These are phyloP conservation scores for Paradisaea rubra DNA, from an alignment of 2,113 vertebrate species.

Conservation along the genomic window DNA sequence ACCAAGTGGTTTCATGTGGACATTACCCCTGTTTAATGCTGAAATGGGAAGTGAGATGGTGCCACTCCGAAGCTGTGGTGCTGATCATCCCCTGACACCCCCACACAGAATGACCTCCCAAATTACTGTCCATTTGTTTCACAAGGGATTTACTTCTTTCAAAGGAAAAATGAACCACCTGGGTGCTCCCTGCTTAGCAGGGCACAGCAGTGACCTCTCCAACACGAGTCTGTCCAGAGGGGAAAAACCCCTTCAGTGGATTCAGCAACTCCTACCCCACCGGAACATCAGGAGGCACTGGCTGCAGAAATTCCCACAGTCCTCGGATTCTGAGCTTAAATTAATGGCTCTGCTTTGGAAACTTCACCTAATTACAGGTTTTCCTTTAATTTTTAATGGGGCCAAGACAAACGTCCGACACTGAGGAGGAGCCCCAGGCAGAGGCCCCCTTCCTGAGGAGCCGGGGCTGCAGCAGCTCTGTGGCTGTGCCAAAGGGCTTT, in stretches of 20 bases:
- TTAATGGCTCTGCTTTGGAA: not conserved
- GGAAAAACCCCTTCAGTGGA: not conserved
- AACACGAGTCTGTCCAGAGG: not conserved
- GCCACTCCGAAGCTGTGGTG: not conserved
- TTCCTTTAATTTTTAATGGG: not conserved
- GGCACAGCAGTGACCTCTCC: not conserved
- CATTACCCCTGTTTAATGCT: too few species aligned
- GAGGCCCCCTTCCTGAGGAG: not conserved
- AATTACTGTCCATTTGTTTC: not conserved
- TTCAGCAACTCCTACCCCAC: not conserved
- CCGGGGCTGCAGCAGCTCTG: not conserved
- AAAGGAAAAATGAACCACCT: not conserved
- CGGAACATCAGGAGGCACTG: not conserved
- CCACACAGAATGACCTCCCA: not conserved
- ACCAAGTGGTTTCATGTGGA: not conserved
- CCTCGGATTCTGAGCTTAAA: not conserved
- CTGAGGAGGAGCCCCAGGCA: not conserved
- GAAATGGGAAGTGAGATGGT: not conserved
- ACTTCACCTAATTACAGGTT: not conserved
- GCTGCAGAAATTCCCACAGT: not conserved
- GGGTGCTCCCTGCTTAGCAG: not conserved
- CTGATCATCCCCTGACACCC: accelerated
- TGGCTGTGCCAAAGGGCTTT: not conserved
- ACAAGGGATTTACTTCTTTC: not conserved
- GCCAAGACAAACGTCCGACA: not conserved